Evolutionary conservation across 30 jellyfish, hydroid and myxozoan species (phyloP), one percentile per base, ranked within the genome.

Genomic region (Hydractinia symbiolongicarpus): DNA sequence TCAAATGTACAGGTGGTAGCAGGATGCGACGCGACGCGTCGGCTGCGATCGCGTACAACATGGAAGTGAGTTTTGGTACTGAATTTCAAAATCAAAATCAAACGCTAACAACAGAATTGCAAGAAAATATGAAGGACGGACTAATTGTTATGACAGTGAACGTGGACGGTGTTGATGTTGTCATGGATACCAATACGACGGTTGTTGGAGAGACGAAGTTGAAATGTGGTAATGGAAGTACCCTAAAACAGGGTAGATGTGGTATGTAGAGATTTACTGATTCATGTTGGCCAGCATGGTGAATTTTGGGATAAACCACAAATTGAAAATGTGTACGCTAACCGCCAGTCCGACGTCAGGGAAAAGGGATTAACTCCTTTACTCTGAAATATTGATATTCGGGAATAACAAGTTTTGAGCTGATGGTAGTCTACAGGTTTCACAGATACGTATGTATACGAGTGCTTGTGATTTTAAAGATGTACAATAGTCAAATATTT

Each of bases 21-120:
- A 71, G 97, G 49, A 53, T 62, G 75, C 91, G 97, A n/a, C 76
- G 97, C 60, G 91, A 61, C 30, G 67, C 79, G 14, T 88, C 81
- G 7, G 90, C 81, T 15, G 50, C 87, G 14, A 58, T 61, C 4
- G 55, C 84, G 8, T 57, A 83, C 75, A 70, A 76, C 4, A 81
- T 91, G 8, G 86, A 71, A 11, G 55, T 91, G 54, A 90, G 95
- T 13, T 64, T 58, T 40, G 75, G 49, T 20, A 19, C 88, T 16
- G 50, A 61, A 68, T 51, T 30, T 4, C 21, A 30, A 62, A 16
- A 21, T 10, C 68, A n/a, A 6, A 52, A 55, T 58, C 40, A 66
- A 8, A 60, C n/a, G 5, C 9, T 15, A 20, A 54, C 19, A 57
- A 79, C 44, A 44, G 30, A 52, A 49, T 4, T 68, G 4, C 90